Evolutionary conservation across 2,113 vertebrate genomes (phyloP).

Genomic region (Pimephales promelas): DNA sequence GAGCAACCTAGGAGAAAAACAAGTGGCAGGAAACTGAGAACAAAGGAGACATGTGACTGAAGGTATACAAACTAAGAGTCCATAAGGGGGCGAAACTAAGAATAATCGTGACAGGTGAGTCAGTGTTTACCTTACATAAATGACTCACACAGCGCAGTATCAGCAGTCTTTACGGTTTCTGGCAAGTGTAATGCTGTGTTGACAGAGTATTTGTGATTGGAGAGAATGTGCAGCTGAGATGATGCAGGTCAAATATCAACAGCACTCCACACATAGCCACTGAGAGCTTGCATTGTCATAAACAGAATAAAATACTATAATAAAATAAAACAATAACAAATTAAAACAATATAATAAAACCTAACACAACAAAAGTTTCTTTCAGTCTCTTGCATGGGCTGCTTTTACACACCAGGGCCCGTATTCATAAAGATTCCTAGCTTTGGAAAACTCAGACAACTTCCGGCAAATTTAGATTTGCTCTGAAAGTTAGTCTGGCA

Average conservation of each 20-base stretch:
- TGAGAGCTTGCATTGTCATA: background rate
- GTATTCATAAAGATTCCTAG: too few species aligned
- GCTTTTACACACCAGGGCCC: too few species aligned
- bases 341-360: too few species aligned
- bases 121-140: background rate
- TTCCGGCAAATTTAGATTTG: too few species aligned
- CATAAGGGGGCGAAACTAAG: too few species aligned
- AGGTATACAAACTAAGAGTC: too few species aligned
- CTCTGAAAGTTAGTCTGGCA: too few species aligned
- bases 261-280: background rate
- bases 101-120: background rate
- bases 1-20: too few species aligned
- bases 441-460: too few species aligned
- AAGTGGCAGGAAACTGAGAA: too few species aligned
- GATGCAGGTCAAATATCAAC: background rate
- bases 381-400: background rate
- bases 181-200: background rate
- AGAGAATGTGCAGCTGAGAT: background rate
- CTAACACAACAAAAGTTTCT: background rate
- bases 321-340: too few species aligned
- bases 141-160: background rate
- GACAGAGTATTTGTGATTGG: background rate
- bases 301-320: background rate
- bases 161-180: background rate
- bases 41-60: too few species aligned